Evolutionary conservation across 1,140 invertebrate genomes (phyloP).

Genomic region (Aleiodes sp.): DNA sequence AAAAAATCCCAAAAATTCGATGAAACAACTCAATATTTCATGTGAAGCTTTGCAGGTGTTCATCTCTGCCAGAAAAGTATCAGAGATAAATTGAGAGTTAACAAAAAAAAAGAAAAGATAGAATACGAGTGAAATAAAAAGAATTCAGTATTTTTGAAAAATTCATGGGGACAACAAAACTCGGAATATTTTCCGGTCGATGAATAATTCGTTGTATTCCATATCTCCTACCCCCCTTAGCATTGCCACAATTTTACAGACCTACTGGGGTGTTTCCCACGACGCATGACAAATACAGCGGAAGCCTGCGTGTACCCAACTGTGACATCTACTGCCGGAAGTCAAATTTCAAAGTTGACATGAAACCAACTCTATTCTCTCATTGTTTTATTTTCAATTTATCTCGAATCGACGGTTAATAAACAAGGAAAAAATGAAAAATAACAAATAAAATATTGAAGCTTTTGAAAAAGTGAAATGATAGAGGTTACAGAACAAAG

Average conservation of each 20-base stretch:
- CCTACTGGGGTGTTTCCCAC: slow-evolving; percentile 11
- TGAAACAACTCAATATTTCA: too few relatives aligned
- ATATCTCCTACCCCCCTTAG: not conserved
- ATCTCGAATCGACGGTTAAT: slow-evolving; percentile 10
- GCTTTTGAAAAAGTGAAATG: not conserved
- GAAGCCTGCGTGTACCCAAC: slow-evolving; percentile 27
- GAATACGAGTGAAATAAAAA: not conserved
- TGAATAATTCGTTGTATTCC: slow-evolving; percentile 28
- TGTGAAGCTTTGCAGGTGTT: too few relatives aligned
- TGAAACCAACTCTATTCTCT: slow-evolving; percentile 28
- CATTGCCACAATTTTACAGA: slow-evolving; percentile 4
- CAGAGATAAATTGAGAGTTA: too few relatives aligned
- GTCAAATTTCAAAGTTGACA: slow-evolving; percentile 31
- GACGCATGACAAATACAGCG: slow-evolving; percentile 32
- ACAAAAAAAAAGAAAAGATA: not conserved
- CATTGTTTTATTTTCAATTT: slow-evolving; percentile 37
- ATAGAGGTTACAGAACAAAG: too few relatives aligned
- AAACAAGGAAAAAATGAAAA: not conserved
- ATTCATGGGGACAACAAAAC: slow-evolving; percentile 28
- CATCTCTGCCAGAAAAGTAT: too few relatives aligned
- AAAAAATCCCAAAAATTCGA: too few relatives aligned
- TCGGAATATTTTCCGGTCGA: slow-evolving; percentile 28
- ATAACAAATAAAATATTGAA: not conserved
- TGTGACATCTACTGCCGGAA: slow-evolving; percentile 31
- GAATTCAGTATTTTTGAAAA: slow-evolving; percentile 21